These are phyloP conservation scores for Syngnathus acus DNA, from an alignment of 2,797 vertebrate species.

Conservation along the genomic window DNA sequence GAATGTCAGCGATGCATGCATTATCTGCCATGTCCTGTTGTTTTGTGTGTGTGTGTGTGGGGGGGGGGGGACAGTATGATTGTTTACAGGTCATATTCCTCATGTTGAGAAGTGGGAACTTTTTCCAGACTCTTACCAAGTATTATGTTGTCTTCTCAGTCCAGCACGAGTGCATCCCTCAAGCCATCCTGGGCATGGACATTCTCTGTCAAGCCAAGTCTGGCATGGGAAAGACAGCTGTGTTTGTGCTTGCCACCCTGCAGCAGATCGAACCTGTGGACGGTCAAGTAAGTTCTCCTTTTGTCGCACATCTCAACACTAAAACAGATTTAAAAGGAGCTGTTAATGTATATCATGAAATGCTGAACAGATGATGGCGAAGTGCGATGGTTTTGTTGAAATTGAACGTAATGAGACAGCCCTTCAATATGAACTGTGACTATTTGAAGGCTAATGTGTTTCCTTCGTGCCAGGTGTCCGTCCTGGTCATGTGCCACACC, in stretches of 20 bases:
- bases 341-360: too few species aligned
- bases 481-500: conserved; percentile 87
- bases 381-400: too few species aligned
- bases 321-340: not conserved
- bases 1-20: not conserved
- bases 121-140: not conserved
- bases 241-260: conserved; percentile 83
- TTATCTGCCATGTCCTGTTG: not conserved
- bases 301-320: not conserved
- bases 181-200: conserved; percentile 86
- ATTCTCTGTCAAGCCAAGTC: conserved; percentile 86
- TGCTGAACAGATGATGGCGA: too few species aligned
- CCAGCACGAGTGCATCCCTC: conserved; percentile 86
- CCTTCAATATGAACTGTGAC: too few species aligned
- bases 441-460: not conserved
- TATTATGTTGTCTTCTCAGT: conserved; percentile 53
- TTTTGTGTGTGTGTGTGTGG: too few species aligned
- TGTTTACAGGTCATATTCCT: too few species aligned
- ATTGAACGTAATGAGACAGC: too few species aligned
- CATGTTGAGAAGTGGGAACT: too few species aligned
- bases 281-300: conserved; percentile 68
- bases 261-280: conserved; percentile 83
- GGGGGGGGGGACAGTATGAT: too few species aligned
- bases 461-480: conserved; percentile 68
- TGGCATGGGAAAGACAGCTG: conserved; percentile 85